phyloP scores from a whole-genome alignment of 2,113 vertebrate species.

The Engraulis encrasicolus region DNA sequence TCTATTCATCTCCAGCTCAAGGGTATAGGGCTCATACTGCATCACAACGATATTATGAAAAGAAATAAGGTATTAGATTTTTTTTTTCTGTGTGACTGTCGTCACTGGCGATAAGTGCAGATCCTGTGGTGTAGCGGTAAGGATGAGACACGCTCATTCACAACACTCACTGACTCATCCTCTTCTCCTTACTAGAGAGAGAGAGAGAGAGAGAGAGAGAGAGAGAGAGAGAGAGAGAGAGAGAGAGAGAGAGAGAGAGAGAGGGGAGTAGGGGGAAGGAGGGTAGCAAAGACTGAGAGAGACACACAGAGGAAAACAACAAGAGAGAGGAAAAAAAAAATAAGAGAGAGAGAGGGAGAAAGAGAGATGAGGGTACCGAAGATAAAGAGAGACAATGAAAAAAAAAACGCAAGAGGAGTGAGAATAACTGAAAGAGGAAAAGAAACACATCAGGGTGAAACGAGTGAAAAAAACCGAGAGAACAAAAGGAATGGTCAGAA shows the following conservation, averaged over 20 bases:
- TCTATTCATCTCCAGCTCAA: too few species aligned
- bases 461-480: not conserved
- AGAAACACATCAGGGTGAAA: too few species aligned
- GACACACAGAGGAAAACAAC: too few species aligned
- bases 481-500: not conserved
- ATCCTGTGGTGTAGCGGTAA: not conserved
- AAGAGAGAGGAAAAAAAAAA: too few species aligned
- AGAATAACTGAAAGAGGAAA: too few species aligned
- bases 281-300: not conserved
- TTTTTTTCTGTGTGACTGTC: not conserved
- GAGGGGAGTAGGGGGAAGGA: not conserved
- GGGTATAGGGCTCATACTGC: too few species aligned
- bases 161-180: conserved; percentile 44
- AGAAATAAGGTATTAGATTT: too few species aligned
- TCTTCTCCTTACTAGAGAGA: conserved; percentile 33
- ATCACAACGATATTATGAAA: too few species aligned
- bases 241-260: not conserved
- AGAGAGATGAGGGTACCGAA: not conserved
- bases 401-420: too few species aligned
- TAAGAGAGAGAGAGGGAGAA: too few species aligned
- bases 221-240: not conserved
- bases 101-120: not conserved
- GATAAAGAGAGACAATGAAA: too few species aligned
- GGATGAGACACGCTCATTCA: conserved; percentile 16
- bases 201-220: conserved; percentile 23